Evolutionary conservation across 2,888 invertebrate genomes (phyloP).

Genomic region (Herminia tarsipennalis): DNA sequence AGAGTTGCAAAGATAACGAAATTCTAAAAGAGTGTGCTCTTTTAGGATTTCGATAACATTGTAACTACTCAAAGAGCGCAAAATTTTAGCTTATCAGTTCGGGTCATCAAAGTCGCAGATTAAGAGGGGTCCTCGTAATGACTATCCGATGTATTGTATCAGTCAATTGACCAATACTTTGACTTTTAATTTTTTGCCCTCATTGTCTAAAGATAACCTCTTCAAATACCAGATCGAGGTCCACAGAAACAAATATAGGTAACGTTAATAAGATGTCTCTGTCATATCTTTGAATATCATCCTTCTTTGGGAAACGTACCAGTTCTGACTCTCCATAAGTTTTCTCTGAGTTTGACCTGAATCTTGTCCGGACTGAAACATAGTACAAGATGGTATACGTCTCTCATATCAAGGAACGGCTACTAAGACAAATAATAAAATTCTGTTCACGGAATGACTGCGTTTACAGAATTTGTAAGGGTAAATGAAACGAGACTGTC

Average conservation of each 20-base stretch:
- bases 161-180: too few relatives aligned
- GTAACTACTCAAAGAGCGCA: too few relatives aligned
- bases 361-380: constrained; percentile 40
- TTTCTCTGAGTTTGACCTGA: constrained; percentile 6
- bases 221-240: constrained; percentile 5
- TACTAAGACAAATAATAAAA: constrained; percentile 15
- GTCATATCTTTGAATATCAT: constrained; percentile 41
- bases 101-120: too few relatives aligned
- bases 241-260: constrained; percentile 12
- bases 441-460: constrained; percentile 28
- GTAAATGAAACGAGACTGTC: constrained; percentile 23
- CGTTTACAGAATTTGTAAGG: constrained; percentile 15
- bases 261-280: too few relatives aligned
- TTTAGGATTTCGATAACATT: too few relatives aligned
- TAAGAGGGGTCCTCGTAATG: too few relatives aligned
- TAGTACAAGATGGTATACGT: constrained; percentile 53
- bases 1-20: too few relatives aligned
- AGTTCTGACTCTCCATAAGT: constrained; percentile 1
- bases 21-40: too few relatives aligned
- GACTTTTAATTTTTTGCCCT: not conserved
- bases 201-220: not conserved
- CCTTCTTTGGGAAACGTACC: constrained; percentile 25
- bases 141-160: too few relatives aligned
- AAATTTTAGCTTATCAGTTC: too few relatives aligned
- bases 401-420: constrained; percentile 48